phyloP scores from a whole-genome alignment of 1,140 invertebrate species.

The Monomorium pharaonis region DNA sequence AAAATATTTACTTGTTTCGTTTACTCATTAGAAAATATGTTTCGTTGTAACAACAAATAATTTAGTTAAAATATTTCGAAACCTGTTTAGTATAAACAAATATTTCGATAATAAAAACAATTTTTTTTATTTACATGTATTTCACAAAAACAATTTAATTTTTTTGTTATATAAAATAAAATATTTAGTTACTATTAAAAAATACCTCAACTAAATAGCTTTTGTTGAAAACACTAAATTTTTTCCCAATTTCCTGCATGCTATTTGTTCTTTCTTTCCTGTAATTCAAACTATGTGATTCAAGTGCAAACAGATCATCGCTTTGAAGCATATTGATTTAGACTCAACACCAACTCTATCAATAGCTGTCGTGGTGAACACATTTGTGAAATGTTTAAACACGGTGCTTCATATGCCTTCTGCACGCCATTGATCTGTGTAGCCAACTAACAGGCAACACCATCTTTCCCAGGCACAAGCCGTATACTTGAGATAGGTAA shows the following conservation, averaged over 20 bases:
- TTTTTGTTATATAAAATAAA: too few relatives aligned
- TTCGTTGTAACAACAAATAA: too few relatives aligned
- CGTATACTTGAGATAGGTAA: conserved; percentile 1
- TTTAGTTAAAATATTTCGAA: too few relatives aligned
- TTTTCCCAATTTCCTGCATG: too few relatives aligned
- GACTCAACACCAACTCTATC: background rate
- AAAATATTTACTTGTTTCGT: background rate
- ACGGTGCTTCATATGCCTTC: background rate
- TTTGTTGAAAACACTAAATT: too few relatives aligned
- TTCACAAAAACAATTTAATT: too few relatives aligned
- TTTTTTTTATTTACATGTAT: too few relatives aligned
- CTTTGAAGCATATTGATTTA: conserved; percentile 1
- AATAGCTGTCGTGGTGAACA: background rate
- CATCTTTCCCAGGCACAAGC: background rate
- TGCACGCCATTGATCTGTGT: background rate
- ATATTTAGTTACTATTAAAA: too few relatives aligned
- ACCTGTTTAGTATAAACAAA: too few relatives aligned
- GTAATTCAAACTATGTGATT: background rate
- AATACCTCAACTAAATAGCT: too few relatives aligned
- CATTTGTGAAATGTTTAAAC: background rate
- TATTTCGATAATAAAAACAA: too few relatives aligned
- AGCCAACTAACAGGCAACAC: background rate
- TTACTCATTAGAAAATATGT: background rate
- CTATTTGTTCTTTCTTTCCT: background rate
- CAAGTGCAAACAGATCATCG: background rate